These are phyloP conservation scores for Drosophila nigromelanica DNA, from an alignment of 1,140 invertebrate genomes.

Conservation along the genomic window DNA sequence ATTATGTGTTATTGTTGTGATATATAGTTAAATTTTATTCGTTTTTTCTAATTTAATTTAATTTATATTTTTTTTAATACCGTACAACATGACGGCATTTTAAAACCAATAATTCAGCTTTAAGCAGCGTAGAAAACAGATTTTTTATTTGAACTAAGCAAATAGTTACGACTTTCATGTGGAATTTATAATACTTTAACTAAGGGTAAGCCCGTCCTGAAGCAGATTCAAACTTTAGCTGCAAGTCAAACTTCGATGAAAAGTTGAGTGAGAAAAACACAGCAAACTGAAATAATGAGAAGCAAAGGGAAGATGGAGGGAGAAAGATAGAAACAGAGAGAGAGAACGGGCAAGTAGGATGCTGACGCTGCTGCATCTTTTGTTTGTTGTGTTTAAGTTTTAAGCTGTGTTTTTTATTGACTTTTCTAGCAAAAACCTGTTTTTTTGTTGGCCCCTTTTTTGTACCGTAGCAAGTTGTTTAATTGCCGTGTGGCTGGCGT, in stretches of 20 bases:
- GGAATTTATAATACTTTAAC: constrained; percentile 37
- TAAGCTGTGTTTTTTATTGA: constrained; percentile 62
- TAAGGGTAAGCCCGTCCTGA: constrained; percentile 23
- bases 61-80: not conserved
- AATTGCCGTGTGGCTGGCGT: constrained; percentile 33
- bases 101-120: too few relatives aligned
- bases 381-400: constrained; percentile 67
- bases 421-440: constrained; percentile 37
- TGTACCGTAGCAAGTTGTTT: constrained; percentile 22
- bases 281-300: constrained; percentile 27
- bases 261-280: constrained; percentile 67
- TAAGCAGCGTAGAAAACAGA: not conserved
- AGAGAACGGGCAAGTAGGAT: not conserved
- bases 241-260: constrained; percentile 68
- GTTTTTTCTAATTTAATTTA: not conserved
- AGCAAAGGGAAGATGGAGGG: not conserved
- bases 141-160: constrained; percentile 3
- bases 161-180: constrained; percentile 20
- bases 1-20: too few relatives aligned
- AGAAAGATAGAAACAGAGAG: not conserved
- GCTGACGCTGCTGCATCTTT: constrained; percentile 40
- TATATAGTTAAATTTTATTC: too few relatives aligned
- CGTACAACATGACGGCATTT: not conserved
- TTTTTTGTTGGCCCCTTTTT: constrained; percentile 64
- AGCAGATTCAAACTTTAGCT: constrained; percentile 51